phyloP scores from a whole-genome alignment of 2,888 invertebrate species.

The Thelaira solivaga region DNA sequence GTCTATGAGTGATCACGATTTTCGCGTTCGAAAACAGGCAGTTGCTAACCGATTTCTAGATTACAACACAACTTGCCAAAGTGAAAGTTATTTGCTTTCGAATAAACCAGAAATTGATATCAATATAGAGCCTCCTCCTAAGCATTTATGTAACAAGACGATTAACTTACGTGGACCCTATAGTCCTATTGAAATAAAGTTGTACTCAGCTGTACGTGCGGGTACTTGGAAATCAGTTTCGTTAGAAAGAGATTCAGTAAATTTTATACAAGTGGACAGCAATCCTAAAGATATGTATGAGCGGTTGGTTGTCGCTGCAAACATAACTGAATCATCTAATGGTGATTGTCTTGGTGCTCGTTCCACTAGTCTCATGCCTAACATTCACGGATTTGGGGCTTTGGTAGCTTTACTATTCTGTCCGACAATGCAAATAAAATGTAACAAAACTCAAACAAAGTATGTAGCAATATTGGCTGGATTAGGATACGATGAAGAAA shows the following conservation, averaged over 20 bases:
- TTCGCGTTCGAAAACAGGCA: slow-evolving; percentile 77
- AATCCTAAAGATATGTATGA: slow-evolving; percentile 82
- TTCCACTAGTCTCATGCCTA: slow-evolving; percentile 93
- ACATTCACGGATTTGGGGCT: slow-evolving; percentile 88
- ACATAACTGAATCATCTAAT: slow-evolving; percentile 79
- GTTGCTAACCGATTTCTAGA: slow-evolving; percentile 61
- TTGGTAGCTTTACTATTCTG: slow-evolving; percentile 89
- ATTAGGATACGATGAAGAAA: slow-evolving; percentile 82
- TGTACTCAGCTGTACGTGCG: slow-evolving; percentile 81
- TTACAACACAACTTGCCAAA: slow-evolving; percentile 67
- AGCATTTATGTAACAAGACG: slow-evolving; percentile 65
- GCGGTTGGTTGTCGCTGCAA: slow-evolving; percentile 80
- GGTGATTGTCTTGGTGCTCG: slow-evolving; percentile 81
- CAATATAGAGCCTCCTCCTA: slow-evolving; percentile 72
- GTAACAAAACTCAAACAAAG: slow-evolving; percentile 80
- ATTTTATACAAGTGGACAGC: slow-evolving; percentile 88
- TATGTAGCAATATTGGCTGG: slow-evolving; percentile 91
- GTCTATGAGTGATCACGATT: slow-evolving; percentile 84
- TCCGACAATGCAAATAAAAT: slow-evolving; percentile 87
- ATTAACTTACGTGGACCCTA: slow-evolving; percentile 84
- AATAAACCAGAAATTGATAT: slow-evolving; percentile 72
- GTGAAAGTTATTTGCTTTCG: slow-evolving; percentile 72
- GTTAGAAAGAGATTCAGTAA: slow-evolving; percentile 88
- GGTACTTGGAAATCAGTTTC: slow-evolving; percentile 80
- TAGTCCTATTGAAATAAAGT: slow-evolving; percentile 87